A percentile compares a stretch with the other conserved stretches of the same genome.
phyloP scores from a whole-genome alignment of 2,888 invertebrate species.

The Linyphia triangularis region DNA sequence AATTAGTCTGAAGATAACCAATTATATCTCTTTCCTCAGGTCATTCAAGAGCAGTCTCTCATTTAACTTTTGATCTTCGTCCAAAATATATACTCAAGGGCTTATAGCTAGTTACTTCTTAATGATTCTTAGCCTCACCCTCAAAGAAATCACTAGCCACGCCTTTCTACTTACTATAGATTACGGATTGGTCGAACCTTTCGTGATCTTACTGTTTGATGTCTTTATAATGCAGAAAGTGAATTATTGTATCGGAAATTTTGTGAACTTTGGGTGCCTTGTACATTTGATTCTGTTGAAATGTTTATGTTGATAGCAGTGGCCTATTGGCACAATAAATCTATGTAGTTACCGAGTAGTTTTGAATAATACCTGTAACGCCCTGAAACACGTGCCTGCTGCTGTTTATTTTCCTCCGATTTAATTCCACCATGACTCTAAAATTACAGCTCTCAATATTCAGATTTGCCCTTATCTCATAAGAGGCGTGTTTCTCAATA shows the following conservation, averaged over 20 bases:
- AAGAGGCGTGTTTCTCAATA: no score
- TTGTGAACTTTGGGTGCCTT: no score
- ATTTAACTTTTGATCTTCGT: slow-evolving; percentile 68
- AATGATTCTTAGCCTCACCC: slow-evolving; percentile 53
- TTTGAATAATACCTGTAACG: no score
- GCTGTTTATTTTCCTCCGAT: no score
- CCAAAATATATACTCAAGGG: slow-evolving; percentile 68
- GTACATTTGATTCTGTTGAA: no score
- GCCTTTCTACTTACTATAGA: slow-evolving; percentile 60
- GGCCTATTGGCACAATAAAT: no score
- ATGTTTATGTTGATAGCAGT: no score
- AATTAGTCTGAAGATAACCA: slow-evolving; percentile 65
- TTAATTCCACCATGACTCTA: no score
- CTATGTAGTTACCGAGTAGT: no score
- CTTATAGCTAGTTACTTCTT: slow-evolving; percentile 63
- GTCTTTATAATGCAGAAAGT: background rate
- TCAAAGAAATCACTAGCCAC: slow-evolving; percentile 44
- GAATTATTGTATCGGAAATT: background rate
- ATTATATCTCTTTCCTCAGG: slow-evolving; percentile 59
- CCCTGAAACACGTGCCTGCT: no score
- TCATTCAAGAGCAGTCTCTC: slow-evolving; percentile 27
- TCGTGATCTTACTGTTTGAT: background rate
- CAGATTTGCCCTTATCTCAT: no score
- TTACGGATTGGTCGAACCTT: slow-evolving; percentile 9
- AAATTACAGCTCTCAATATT: no score